Evolutionary conservation across 2,797 vertebrate genomes (phyloP).

Genomic region (Onychomys torridus): DNA sequence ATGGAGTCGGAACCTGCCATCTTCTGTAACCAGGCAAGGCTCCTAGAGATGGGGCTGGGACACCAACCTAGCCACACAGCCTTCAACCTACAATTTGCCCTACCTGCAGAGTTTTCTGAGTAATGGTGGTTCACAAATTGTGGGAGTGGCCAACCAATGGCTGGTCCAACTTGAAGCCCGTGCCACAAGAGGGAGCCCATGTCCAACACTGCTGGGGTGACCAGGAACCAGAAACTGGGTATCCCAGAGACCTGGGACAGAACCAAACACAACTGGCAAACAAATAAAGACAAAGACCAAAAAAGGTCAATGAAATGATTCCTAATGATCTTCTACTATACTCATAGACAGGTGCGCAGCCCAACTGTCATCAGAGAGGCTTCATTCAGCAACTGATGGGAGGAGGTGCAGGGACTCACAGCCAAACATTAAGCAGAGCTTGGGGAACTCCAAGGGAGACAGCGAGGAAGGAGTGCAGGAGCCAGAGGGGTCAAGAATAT

Average conservation of each 20-base stretch:
- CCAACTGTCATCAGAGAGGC: background rate
- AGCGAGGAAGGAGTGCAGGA: background rate
- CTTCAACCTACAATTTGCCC: background rate
- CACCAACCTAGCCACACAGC: background rate
- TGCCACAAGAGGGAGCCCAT: background rate
- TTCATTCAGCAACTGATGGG: background rate
- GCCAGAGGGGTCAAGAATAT: background rate
- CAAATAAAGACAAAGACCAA: background rate
- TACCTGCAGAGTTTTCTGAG: background rate
- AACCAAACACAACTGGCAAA: background rate
- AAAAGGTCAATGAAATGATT: background rate
- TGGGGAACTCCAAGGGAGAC: background rate
- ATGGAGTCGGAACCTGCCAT: background rate
- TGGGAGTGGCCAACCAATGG: background rate
- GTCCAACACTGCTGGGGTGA: background rate
- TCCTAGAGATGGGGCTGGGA: background rate
- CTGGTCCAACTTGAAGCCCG: background rate
- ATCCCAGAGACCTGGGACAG: background rate
- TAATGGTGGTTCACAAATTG: background rate
- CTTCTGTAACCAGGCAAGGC: background rate
- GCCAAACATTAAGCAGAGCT: background rate
- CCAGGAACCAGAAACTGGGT: background rate
- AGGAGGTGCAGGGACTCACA: background rate
- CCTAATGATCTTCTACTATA: background rate
- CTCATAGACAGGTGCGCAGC: background rate